Percentiles rank a stretch among this genome's conserved stretches.
phyloP scores from a whole-genome alignment of 2,797 vertebrate genomes.

The Betta splendens region DNA sequence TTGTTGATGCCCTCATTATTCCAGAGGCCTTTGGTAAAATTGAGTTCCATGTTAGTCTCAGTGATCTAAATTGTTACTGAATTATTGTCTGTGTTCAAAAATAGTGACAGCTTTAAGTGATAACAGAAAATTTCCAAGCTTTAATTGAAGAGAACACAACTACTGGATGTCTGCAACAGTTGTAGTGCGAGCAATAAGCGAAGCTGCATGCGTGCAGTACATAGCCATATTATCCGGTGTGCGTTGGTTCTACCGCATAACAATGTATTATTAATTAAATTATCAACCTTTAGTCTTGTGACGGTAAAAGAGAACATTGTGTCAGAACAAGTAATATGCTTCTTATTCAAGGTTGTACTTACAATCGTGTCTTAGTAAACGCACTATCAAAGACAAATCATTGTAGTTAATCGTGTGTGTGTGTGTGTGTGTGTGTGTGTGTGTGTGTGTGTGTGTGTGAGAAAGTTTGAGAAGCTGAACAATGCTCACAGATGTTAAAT shows the following conservation, averaged over 20 bases:
- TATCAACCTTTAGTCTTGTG: conserved; percentile 30
- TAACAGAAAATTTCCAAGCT: conserved; percentile 39
- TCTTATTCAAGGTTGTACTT: conserved; percentile 47
- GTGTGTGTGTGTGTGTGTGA: no score
- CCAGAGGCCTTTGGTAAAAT: conserved; percentile 29
- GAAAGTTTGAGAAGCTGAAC: no score
- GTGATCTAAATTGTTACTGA: conserved; percentile 23
- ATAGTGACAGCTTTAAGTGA: conserved; percentile 25
- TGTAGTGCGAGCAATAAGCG: conserved; percentile 65
- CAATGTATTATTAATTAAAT: conserved; percentile 35
- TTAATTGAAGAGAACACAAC: conserved; percentile 42
- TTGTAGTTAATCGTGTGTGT: conserved; percentile 42
- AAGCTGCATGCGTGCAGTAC: conserved; percentile 60
- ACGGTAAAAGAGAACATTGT: conserved; percentile 49
- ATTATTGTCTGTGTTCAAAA: conserved; percentile 12
- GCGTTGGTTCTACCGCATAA: conserved; percentile 53
- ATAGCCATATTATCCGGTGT: conserved; percentile 56
- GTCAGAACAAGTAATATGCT: conserved; percentile 68
- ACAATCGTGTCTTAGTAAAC: conserved; percentile 35
- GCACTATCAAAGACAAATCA: conserved; percentile 64
- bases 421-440: no score
- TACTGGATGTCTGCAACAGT: conserved; percentile 36
- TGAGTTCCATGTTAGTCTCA: conserved; percentile 19
- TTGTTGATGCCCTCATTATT: conserved; percentile 10
- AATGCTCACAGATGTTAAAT: conserved; percentile 1